Conservation (phyloP, 2,113 vertebrate species). For the Nibea albiflora region DNA sequence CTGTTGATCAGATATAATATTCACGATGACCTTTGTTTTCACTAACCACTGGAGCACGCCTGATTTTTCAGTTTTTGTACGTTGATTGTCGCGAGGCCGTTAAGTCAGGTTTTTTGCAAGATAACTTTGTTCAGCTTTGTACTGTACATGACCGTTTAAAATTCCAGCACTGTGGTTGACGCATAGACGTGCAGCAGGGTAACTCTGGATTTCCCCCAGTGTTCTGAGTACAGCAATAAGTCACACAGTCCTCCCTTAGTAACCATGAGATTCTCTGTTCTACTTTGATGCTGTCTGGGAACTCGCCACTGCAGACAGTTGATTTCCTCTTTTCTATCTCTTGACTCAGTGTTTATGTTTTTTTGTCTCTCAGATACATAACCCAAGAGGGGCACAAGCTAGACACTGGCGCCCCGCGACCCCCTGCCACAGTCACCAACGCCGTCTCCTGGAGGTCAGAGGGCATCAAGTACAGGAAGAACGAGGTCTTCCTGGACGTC, state of each 20-base stretch:
- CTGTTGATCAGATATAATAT: neutral
- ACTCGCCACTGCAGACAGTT: slow-evolving; percentile 16
- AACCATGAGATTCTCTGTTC: slow-evolving; percentile 22
- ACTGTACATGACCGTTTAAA: slow-evolving; percentile 23
- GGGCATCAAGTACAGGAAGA: slow-evolving; percentile 99
- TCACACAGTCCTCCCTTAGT: slow-evolving; percentile 41
- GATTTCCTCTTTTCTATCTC: slow-evolving; percentile 28
- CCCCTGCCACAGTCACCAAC: slow-evolving; percentile 96
- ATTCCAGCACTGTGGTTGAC: neutral
- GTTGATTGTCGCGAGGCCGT: neutral
- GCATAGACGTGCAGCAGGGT: neutral
- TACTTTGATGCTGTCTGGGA: slow-evolving; percentile 59
- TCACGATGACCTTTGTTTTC: neutral
- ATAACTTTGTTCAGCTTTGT: neutral
- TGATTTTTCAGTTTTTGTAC: neutral
- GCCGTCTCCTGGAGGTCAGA: slow-evolving; percentile 99
- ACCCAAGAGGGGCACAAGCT: slow-evolving; percentile 99
- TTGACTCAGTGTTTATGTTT: slow-evolving; percentile 47
- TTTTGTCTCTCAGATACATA: slow-evolving; percentile 89
- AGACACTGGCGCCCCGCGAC: slow-evolving; percentile 97
- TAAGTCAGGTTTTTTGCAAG: neutral
- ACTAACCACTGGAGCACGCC: too few species aligned
- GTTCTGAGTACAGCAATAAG: slow-evolving; percentile 33
- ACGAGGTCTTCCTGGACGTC: slow-evolving; percentile 98
- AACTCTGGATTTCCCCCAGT: slow-evolving; percentile 52